phyloP scores from a whole-genome alignment of 2,113 vertebrate genomes.

The Pseudorasbora parva region DNA sequence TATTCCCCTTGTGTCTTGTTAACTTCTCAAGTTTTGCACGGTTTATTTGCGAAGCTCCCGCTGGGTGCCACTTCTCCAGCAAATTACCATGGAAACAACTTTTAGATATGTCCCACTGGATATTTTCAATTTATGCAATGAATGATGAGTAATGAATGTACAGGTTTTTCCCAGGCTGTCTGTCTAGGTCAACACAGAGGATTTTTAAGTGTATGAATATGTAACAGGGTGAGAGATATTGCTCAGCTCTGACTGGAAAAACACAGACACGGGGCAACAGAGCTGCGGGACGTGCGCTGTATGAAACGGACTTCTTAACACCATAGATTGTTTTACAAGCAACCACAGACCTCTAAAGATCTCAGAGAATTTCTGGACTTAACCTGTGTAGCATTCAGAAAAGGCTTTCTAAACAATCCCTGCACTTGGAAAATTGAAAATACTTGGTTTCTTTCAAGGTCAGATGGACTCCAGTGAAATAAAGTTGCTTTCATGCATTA shows the following conservation, averaged over 20 bases:
- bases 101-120: conserved; percentile 58
- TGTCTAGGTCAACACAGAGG: conserved; percentile 53
- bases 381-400: not conserved
- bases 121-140: conserved; percentile 64
- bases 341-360: not conserved
- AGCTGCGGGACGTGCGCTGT: not conserved
- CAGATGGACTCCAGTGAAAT: not conserved
- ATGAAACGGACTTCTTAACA: conserved; percentile 22
- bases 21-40: conserved; percentile 60
- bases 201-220: conserved; percentile 13
- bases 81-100: conserved; percentile 76
- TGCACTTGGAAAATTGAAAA: conserved; percentile 21
- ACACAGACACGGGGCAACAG: not conserved
- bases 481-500: conserved; percentile 11
- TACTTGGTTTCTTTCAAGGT: conserved; percentile 18
- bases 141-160: conserved; percentile 58
- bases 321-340: not conserved
- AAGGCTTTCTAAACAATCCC: conserved; percentile 2
- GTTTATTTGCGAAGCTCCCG: conserved; percentile 54
- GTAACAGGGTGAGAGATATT: not conserved
- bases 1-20: conserved; percentile 59
- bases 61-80: conserved; percentile 46
- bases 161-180: conserved; percentile 50
- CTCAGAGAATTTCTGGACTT: not conserved
- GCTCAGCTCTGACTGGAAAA: not conserved